Base-by-base conservation (phyloP, 1,140 invertebrate species). In the Brachystomella parvula region DNA sequence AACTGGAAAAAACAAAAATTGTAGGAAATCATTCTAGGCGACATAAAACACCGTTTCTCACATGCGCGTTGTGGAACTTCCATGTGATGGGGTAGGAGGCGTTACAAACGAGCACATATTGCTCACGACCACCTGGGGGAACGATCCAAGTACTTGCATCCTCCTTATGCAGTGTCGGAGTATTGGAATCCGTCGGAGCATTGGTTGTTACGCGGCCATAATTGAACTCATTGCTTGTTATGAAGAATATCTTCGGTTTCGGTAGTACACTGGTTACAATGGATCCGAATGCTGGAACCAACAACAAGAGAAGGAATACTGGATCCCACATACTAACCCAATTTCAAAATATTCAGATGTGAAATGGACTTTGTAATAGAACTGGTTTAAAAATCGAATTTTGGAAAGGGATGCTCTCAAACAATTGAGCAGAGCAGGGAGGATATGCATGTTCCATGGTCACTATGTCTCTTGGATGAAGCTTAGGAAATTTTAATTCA, bases 71-170 rank as follows among this genome's bases (percentile, higher is more conserved):
- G 33, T 62, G 60, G 15, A 62, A 35, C 9, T 31, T 47, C 60
- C 60, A 62, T 6, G 60, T 62, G 24, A 62, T 24, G 6, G 60
- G 60, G 26, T 62, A 62, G 15, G 60, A 21, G 19, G 60, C 60
- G 24, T 39, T 62, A 26, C 60, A 62, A 21, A 62, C 31, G 3
- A 62, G 29, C 3, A 35, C 24, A 12, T 9, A 6, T 31, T 19
- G 6, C 6, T 32, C 17, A 6, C 9, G 15, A 15, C 32, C 58
- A 9, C 58, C 6, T 60, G 58, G 29, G 21, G 21, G 21, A 47
- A 47, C 44, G 44, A 15, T 15, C 21, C 21, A 15, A 15, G 44
- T 15, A 47, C 21, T 21, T 47, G 44, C 58, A 30, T 29, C 58
- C 3, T 9, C 6, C 26, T 15, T 3, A 26, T 24, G 3, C 58